Evolutionary conservation across 2,888 invertebrate species (phyloP).

Genomic region (Anarsia innoxiella): DNA sequence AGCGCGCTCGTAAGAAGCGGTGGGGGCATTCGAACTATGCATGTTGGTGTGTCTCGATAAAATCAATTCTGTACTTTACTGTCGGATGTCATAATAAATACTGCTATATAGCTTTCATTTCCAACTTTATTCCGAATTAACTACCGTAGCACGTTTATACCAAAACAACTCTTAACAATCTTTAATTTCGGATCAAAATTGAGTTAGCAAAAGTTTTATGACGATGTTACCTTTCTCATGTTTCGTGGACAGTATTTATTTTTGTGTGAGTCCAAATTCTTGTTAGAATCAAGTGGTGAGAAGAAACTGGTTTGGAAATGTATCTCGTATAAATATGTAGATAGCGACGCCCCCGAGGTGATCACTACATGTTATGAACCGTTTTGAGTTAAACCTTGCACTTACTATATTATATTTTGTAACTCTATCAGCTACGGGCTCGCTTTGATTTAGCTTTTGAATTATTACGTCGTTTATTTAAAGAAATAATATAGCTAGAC

Average conservation of each 20-base stretch:
- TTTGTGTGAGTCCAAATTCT: slow-evolving; percentile 69
- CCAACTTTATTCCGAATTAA: slow-evolving; percentile 46
- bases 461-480: slow-evolving; percentile 27
- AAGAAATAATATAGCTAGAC: slow-evolving; percentile 20
- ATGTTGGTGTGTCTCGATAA: slow-evolving; percentile 52
- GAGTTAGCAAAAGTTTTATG: slow-evolving; percentile 40
- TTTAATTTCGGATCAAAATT: slow-evolving; percentile 43
- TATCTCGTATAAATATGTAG: slow-evolving; percentile 64
- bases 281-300: slow-evolving; percentile 64
- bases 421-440: slow-evolving; percentile 33
- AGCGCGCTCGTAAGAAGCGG: slow-evolving; percentile 27
- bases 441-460: slow-evolving; percentile 27
- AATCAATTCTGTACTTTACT: slow-evolving; percentile 70
- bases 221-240: slow-evolving; percentile 61
- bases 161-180: slow-evolving; percentile 45
- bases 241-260: slow-evolving; percentile 71
- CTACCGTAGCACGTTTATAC: slow-evolving; percentile 31
- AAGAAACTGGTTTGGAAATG: slow-evolving; percentile 61
- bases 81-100: slow-evolving; percentile 70
- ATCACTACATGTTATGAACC: slow-evolving; percentile 48
- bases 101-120: slow-evolving; percentile 56
- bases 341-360: slow-evolving; percentile 62
- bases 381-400: slow-evolving; percentile 47
- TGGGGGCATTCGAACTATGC: slow-evolving; percentile 50
- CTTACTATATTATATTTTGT: slow-evolving; percentile 45